Evolutionary conservation across 2,797 vertebrate species (phyloP).

Genomic region (Karalla daura): DNA sequence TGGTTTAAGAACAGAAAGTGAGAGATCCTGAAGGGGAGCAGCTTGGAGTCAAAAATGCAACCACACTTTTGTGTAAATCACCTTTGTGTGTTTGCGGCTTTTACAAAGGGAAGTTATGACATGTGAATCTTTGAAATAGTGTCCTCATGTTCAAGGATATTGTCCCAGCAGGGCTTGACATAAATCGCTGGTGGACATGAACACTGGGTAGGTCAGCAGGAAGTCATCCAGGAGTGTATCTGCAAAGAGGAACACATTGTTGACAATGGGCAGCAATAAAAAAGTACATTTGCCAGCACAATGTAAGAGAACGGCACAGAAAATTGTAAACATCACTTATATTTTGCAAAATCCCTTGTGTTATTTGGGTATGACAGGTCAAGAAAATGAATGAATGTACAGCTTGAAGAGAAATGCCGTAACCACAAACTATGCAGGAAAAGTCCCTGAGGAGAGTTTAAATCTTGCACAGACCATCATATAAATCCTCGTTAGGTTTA

Average conservation of each 20-base stretch:
- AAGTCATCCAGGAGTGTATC: constrained; percentile 96
- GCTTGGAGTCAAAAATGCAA: constrained; percentile 12
- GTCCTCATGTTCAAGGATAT: constrained; percentile 89
- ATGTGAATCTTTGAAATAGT: constrained; percentile 10
- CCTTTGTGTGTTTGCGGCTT: not conserved
- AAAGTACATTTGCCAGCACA: not conserved
- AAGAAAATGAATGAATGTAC: no score
- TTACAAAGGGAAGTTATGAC: not conserved
- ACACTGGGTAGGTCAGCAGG: constrained; percentile 95
- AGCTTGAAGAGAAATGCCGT: not conserved
- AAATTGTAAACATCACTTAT: no score
- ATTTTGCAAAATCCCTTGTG: no score
- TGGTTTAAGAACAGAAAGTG: constrained; percentile 9
- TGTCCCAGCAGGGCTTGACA: constrained; percentile 96
- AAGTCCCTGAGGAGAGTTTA: not conserved
- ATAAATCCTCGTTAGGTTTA: constrained; percentile 27
- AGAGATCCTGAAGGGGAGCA: constrained; percentile 6
- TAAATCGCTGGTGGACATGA: constrained; percentile 96
- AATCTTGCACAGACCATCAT: not conserved
- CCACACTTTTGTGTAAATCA: constrained; percentile 14
- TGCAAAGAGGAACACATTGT: constrained; percentile 71
- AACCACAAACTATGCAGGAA: not conserved
- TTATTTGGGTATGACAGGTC: no score
- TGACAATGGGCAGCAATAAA: not conserved
- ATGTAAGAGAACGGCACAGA: no score